These are phyloP conservation scores for Drosophila seguyi DNA, from an alignment of 1,140 invertebrate genomes.

Conservation along the genomic window DNA sequence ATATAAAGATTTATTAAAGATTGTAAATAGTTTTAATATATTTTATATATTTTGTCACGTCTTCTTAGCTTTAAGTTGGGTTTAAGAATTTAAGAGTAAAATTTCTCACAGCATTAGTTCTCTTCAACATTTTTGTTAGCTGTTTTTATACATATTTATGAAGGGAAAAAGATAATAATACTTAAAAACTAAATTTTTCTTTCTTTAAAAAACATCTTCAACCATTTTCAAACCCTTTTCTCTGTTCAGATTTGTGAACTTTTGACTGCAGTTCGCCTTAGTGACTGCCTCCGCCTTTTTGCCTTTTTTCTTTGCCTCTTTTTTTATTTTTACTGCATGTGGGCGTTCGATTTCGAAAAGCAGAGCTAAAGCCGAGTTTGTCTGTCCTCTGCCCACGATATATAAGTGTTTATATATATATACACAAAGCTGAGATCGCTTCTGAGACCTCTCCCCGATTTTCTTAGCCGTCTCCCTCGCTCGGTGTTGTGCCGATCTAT, in stretches of 20 bases:
- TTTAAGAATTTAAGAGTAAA: not conserved
- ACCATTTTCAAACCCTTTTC: not conserved
- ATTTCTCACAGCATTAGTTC: too few species aligned
- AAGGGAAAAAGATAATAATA: too few species aligned
- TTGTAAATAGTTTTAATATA: not conserved
- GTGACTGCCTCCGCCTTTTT: constrained; percentile 14
- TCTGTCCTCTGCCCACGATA: constrained; percentile 54
- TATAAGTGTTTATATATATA: constrained; percentile 10
- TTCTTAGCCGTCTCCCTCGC: constrained; percentile 30
- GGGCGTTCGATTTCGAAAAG: constrained; percentile 72
- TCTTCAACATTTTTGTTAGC: too few species aligned
- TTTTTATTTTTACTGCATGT: constrained; percentile 32
- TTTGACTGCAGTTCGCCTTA: constrained; percentile 29
- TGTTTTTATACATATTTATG: too few species aligned
- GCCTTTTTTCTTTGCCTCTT: constrained; percentile 34
- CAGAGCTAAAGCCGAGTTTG: constrained; percentile 34
- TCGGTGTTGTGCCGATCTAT: constrained; percentile 55
- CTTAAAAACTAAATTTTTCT: too few species aligned
- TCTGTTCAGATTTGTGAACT: constrained; percentile 28
- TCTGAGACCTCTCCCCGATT: constrained; percentile 53
- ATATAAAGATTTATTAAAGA: not conserved
- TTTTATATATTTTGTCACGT: constrained; percentile 1
- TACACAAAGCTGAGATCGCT: constrained; percentile 22
- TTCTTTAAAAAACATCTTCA: not conserved
- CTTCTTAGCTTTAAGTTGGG: too few species aligned